These are phyloP conservation scores for Lineus longissimus DNA, from an alignment of 1,140 invertebrate genomes.

Conservation along the genomic window DNA sequence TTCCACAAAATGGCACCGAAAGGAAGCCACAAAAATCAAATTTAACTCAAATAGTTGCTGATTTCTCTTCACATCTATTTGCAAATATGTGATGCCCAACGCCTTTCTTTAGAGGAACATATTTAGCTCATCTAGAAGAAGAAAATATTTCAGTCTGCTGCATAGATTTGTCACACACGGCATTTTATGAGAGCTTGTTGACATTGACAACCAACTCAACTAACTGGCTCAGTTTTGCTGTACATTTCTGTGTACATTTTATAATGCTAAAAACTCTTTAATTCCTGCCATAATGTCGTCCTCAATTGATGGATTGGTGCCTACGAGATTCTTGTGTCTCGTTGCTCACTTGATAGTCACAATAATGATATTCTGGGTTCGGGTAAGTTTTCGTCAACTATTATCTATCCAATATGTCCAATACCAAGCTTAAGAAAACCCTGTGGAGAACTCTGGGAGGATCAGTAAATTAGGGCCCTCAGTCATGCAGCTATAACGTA, in stretches of 20 bases:
- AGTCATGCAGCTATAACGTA: too few relatives aligned
- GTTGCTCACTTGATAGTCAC: conserved; percentile 18
- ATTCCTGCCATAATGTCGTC: neutral
- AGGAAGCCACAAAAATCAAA: neutral
- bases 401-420: too few relatives aligned
- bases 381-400: neutral
- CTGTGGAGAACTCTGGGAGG: too few relatives aligned
- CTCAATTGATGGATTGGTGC: conserved; percentile 18
- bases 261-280: neutral
- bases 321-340: conserved; percentile 23
- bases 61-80: neutral
- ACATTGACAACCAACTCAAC: conserved; percentile 2
- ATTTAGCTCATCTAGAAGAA: neutral
- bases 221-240: neutral
- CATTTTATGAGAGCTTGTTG: neutral
- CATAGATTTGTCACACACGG: neutral
- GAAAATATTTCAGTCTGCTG: neutral
- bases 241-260: neutral
- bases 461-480: too few relatives aligned
- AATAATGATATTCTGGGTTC: conserved; percentile 7
- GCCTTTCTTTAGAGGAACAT: neutral
- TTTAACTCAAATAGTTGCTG: neutral
- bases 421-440: too few relatives aligned
- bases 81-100: neutral
- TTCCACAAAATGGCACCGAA: neutral